Conservation (phyloP, 1,140 invertebrate genomes). For the Radopholus similis region DNA sequence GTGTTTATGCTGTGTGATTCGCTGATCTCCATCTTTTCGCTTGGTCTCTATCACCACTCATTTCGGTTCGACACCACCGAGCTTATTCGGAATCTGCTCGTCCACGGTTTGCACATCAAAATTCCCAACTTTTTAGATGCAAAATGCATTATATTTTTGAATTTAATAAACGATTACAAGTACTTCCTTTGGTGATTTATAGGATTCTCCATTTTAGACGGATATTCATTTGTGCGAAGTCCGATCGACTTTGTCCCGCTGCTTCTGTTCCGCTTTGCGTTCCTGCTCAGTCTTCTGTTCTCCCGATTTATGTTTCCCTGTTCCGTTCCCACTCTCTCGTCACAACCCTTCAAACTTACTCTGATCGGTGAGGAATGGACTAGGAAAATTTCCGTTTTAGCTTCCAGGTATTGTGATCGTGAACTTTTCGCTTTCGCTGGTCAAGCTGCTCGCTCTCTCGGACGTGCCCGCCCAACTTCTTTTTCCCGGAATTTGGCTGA, state of each 20-base stretch:
- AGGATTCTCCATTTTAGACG: neutral
- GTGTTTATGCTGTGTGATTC: no score
- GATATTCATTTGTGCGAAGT: neutral
- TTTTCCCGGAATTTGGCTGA: constrained; percentile 14
- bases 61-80: no score
- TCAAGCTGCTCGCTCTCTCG: constrained; percentile 18
- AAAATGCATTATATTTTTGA: no score
- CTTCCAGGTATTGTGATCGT: constrained; percentile 11
- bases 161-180: no score
- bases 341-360: neutral
- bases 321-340: neutral
- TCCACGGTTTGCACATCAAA: no score
- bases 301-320: neutral
- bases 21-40: no score
- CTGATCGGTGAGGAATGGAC: neutral
- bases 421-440: constrained; percentile 18
- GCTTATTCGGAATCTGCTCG: no score
- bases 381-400: neutral
- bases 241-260: neutral
- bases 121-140: no score
- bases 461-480: neutral
- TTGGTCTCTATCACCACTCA: no score
- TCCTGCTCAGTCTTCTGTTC: no score
- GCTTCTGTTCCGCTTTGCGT: neutral
- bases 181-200: neutral